Percentiles rank a stretch among this genome's conserved stretches.
Conservation (phyloP, 2,113 vertebrate genomes). For the Pelusios castaneus region DNA sequence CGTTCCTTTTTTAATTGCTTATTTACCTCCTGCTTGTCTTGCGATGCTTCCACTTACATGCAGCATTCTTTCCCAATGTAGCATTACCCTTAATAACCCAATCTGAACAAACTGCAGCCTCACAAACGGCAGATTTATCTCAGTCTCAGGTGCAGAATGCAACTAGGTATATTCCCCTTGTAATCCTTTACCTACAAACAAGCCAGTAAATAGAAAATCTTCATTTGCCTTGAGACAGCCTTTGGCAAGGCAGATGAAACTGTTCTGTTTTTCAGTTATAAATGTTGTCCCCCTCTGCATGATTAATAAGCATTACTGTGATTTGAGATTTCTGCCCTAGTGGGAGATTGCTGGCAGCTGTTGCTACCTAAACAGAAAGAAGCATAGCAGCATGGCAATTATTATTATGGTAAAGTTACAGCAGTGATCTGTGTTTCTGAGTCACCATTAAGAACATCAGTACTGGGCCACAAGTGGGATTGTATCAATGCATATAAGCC, state of each 20-base stretch:
- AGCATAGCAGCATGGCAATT: neutral
- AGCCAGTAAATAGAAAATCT: conserved; percentile 5
- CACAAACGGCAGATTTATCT: conserved; percentile 13
- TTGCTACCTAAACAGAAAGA: neutral
- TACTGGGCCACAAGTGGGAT: accelerated
- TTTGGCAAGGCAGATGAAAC: conserved; percentile 20
- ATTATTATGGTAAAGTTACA: neutral
- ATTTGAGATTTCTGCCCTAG: conserved; percentile 2
- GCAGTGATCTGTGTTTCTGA: neutral
- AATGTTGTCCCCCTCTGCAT: neutral
- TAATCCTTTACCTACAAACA: neutral
- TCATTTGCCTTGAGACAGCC: conserved; percentile 15
- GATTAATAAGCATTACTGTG: neutral
- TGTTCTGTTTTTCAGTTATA: neutral
- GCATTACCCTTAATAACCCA: neutral
- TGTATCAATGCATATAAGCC: neutral
- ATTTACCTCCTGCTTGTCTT: neutral
- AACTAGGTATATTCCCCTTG: neutral
- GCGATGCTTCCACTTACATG: neutral
- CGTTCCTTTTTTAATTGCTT: neutral
- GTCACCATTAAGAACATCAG: neutral
- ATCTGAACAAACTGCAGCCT: conserved; percentile 2
- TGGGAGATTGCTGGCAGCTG: neutral
- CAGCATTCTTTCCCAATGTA: neutral
- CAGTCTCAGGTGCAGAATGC: neutral